These are phyloP conservation scores for Bradysia coprophila DNA, from an alignment of 1,140 invertebrate species.

Conservation along the genomic window DNA sequence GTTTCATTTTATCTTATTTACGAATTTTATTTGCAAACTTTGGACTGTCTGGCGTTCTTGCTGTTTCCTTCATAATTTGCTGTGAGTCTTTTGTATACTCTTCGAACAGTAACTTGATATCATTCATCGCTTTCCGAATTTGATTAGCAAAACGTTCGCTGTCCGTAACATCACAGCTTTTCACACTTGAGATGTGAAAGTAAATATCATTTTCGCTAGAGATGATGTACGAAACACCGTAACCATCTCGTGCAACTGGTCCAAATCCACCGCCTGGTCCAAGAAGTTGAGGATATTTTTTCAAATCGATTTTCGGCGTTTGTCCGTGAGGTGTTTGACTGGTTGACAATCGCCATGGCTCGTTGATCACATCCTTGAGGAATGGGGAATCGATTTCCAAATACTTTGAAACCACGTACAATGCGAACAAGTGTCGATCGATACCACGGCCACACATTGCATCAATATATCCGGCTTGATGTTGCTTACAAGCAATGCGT, in stretches of 20 bases:
- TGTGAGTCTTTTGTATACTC: too few species aligned
- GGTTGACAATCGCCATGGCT: conserved; percentile 93
- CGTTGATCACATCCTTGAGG: conserved; percentile 84
- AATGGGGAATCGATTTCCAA: conserved; percentile 93
- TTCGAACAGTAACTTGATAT: conserved; percentile 55
- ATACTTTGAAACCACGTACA: conserved; percentile 97
- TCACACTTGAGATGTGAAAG: conserved; percentile 95
- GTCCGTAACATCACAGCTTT: conserved; percentile 71
- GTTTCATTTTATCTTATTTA: too few species aligned
- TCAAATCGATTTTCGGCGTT: conserved; percentile 71
- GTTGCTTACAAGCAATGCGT: conserved; percentile 50
- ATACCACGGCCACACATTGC: conserved; percentile 94
- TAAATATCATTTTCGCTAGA: conserved; percentile 91
- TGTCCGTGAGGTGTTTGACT: conserved; percentile 96
- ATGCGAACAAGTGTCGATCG: conserved; percentile 91
- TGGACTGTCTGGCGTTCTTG: too few species aligned
- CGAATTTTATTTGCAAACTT: too few species aligned
- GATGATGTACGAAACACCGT: conserved; percentile 96
- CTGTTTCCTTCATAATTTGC: too few species aligned
- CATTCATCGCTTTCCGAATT: conserved; percentile 55
- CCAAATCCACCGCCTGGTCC: conserved; percentile 96
- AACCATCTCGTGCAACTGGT: conserved; percentile 93
- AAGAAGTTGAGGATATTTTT: conserved; percentile 80
- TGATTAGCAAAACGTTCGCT: conserved; percentile 59
- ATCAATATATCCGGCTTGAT: conserved; percentile 81